Evolutionary conservation across 1,140 invertebrate genomes (phyloP).

Genomic region (Calliopsis andreniformis): DNA sequence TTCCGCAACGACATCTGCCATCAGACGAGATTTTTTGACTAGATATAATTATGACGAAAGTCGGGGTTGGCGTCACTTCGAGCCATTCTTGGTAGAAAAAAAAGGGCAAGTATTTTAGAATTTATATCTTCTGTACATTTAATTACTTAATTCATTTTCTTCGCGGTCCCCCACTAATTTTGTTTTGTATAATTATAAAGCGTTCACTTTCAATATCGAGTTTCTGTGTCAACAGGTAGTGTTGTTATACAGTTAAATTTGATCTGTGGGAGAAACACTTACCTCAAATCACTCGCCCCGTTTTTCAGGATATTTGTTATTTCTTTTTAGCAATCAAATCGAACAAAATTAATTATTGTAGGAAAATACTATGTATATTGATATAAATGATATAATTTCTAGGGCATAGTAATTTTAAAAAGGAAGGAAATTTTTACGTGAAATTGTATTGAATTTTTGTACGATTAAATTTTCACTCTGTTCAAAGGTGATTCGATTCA

Average conservation of each 20-base stretch:
- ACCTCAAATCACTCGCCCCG: constrained; percentile 24
- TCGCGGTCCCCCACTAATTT: too few relatives aligned
- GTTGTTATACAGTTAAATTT: too few relatives aligned
- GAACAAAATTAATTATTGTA: too few relatives aligned
- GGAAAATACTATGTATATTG: too few relatives aligned
- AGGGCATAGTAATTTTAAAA: too few relatives aligned
- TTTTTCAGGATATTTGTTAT: constrained; percentile 3
- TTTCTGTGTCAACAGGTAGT: too few relatives aligned
- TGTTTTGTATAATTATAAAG: background rate
- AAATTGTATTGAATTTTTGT: background rate
- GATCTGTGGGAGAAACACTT: constrained; percentile 22
- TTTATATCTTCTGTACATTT: too few relatives aligned
- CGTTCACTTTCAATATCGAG: background rate
- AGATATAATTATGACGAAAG: background rate
- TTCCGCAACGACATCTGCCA: background rate
- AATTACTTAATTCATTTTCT: too few relatives aligned
- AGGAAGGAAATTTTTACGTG: background rate
- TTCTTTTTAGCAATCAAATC: background rate
- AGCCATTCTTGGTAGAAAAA: too few relatives aligned
- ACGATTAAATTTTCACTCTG: background rate
- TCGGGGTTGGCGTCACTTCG: background rate
- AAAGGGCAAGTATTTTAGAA: too few relatives aligned
- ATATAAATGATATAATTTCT: too few relatives aligned
- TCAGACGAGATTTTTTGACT: background rate
- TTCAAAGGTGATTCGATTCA: background rate